A percentile compares a stretch with the other conserved stretches of the same genome.
Conservation (phyloP, 2,888 invertebrate genomes). For the Melipona bicolor region DNA sequence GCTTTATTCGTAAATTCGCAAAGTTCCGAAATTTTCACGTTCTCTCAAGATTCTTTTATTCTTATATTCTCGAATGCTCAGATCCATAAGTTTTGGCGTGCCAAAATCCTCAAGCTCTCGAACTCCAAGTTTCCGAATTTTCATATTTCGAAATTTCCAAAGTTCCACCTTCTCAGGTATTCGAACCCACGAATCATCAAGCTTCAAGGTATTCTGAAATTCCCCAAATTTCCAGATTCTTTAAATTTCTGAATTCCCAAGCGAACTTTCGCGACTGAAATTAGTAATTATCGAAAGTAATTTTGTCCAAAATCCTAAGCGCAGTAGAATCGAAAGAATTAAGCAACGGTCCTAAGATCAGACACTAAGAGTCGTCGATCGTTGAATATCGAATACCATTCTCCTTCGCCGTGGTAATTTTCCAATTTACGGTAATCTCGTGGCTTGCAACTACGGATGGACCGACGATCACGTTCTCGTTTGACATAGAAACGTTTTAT, state of each 20-base stretch:
- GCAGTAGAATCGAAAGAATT: neutral
- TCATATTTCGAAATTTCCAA: neutral
- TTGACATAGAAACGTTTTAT: neutral
- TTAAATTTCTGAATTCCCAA: neutral
- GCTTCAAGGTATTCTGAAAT: neutral
- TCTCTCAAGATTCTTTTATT: too few relatives aligned
- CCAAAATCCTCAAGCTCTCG: neutral
- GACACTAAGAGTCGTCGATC: neutral
- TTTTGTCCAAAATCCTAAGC: neutral
- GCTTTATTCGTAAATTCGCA: too few relatives aligned
- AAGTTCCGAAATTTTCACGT: too few relatives aligned
- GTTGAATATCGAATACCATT: constrained; percentile 1
- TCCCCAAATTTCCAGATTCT: too few relatives aligned
- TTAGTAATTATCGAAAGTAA: neutral
- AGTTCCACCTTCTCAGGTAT: neutral
- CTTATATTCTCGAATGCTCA: too few relatives aligned
- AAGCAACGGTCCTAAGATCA: neutral
- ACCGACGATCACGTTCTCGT: neutral
- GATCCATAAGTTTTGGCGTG: too few relatives aligned
- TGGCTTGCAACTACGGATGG: neutral
- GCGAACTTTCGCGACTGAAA: neutral
- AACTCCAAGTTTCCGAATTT: neutral
- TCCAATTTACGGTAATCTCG: neutral
- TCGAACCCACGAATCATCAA: neutral
- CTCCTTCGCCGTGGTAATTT: neutral